phyloP scores from a whole-genome alignment of 2,113 vertebrate species.

The Nibea albiflora region DNA sequence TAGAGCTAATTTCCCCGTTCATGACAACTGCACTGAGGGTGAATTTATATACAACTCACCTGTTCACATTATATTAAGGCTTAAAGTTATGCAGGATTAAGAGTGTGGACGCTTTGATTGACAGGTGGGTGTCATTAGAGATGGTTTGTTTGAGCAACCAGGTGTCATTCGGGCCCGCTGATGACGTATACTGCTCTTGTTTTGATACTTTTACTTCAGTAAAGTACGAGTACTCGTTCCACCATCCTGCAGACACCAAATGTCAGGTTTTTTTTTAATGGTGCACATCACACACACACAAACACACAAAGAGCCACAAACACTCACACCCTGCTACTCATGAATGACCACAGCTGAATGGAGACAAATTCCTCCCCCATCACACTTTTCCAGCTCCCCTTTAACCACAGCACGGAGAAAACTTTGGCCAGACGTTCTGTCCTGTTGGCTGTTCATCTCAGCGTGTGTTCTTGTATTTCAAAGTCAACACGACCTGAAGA shows the following conservation, averaged over 20 bases:
- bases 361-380: slow-evolving; percentile 68
- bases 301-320: slow-evolving; percentile 50
- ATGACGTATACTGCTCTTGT: background rate
- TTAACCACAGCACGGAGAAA: slow-evolving; percentile 58
- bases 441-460: slow-evolving; percentile 50
- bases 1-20: too few species aligned
- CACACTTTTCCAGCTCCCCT: slow-evolving; percentile 52
- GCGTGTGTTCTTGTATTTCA: slow-evolving; percentile 60
- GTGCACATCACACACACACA: slow-evolving; percentile 35
- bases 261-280: slow-evolving; percentile 37
- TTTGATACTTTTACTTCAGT: background rate
- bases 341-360: slow-evolving; percentile 72
- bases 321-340: slow-evolving; percentile 62
- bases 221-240: background rate
- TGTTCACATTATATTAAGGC: too few species aligned
- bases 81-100: too few species aligned
- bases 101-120: too few species aligned
- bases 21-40: too few species aligned
- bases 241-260: slow-evolving; percentile 37
- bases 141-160: too few species aligned
- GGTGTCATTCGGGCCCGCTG: too few species aligned
- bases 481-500: slow-evolving; percentile 59
- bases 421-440: slow-evolving; percentile 58
- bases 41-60: too few species aligned
- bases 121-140: too few species aligned